phyloP scores from a whole-genome alignment of 2,888 invertebrate species.

The Mactromeris polynyma region DNA sequence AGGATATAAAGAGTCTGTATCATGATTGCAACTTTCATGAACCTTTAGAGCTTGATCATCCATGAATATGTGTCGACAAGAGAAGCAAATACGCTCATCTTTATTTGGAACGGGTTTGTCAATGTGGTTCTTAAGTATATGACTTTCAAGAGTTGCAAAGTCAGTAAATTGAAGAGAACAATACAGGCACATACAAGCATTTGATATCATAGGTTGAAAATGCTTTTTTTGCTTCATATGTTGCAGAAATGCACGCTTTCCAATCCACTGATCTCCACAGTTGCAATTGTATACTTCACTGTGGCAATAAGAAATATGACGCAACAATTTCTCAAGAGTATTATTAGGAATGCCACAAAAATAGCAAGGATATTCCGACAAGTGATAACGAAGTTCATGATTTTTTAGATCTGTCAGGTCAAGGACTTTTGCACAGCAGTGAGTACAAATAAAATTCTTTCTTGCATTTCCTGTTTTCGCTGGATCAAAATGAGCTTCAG shows the following conservation, averaged over 20 bases:
- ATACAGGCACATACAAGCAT: neutral
- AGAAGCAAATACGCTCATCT: neutral
- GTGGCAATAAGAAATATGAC: neutral
- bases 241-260: conserved; percentile 3
- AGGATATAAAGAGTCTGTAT: neutral
- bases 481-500: neutral
- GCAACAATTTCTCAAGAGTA: neutral
- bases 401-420: neutral
- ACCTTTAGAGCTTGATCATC: conserved; percentile 3
- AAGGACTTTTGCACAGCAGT: neutral
- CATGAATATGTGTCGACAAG: conserved; percentile 28
- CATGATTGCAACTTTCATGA: neutral
- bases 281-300: neutral
- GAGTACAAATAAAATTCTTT: neutral
- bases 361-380: conserved; percentile 31
- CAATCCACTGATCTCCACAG: neutral
- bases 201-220: too few species aligned
- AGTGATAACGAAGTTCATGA: conserved; percentile 16
- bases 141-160: neutral
- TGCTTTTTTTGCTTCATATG: neutral
- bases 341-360: conserved; percentile 23
- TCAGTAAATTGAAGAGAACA: neutral
- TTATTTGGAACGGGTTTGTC: neutral
- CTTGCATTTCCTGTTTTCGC: neutral
- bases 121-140: neutral